These are phyloP conservation scores for Colletes latitarsis DNA, from an alignment of 1,140 invertebrate genomes.

Conservation along the genomic window DNA sequence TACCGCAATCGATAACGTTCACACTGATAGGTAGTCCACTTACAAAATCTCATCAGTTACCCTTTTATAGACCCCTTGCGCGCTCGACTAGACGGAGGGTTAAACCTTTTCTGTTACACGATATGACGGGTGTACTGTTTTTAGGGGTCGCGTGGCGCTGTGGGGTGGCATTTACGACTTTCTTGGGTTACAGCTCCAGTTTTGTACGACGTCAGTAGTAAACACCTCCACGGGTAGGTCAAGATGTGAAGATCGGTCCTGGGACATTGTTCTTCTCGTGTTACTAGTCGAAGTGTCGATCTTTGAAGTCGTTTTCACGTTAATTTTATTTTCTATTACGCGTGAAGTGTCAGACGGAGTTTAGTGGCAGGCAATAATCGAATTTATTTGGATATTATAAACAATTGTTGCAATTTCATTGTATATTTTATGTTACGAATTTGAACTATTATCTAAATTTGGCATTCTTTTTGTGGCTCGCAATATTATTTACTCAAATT, in stretches of 20 bases:
- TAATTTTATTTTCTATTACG: not conserved
- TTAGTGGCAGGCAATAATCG: too few relatives aligned
- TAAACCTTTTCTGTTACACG: conserved; percentile 36
- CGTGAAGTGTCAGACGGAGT: too few relatives aligned
- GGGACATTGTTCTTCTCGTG: not conserved
- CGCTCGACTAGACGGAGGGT: conserved; percentile 13
- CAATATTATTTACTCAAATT: too few relatives aligned
- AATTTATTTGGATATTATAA: too few relatives aligned
- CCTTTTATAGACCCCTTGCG: conserved; percentile 41
- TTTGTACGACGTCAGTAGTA: not conserved
- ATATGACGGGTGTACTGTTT: conserved; percentile 13
- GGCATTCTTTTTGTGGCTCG: too few relatives aligned
- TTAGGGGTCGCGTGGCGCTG: conserved; percentile 57
- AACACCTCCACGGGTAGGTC: conserved; percentile 13
- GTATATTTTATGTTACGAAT: too few relatives aligned
- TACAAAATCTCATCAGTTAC: conserved; percentile 52
- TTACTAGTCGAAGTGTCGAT: not conserved
- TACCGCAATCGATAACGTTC: conserved; percentile 44
- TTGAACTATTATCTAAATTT: too few relatives aligned
- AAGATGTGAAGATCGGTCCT: not conserved
- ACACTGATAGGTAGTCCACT: conserved; percentile 32
- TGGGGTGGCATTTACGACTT: conserved; percentile 62
- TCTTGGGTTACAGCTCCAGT: conserved; percentile 41
- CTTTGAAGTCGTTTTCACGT: not conserved
- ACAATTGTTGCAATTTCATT: too few relatives aligned